Evolutionary conservation across 53 echinoderm and acorn worm species (phyloP).

Genomic region (Arbacia lixula): DNA sequence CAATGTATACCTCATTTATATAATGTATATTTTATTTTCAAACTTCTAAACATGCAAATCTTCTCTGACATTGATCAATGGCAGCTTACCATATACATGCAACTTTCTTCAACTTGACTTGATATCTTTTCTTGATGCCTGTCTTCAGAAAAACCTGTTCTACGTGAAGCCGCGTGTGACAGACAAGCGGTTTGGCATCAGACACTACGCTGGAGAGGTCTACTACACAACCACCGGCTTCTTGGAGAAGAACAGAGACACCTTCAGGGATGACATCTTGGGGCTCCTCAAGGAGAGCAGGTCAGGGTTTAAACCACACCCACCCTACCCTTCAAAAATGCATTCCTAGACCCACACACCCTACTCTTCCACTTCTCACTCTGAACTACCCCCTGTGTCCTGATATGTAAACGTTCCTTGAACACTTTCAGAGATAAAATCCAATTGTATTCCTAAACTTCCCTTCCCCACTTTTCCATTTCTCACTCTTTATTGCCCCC

Average conservation of each 20-base stretch:
- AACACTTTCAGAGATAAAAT: too few species aligned
- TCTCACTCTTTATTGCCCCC: not conserved
- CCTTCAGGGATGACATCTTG: slow-evolving; percentile 93
- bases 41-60: not conserved
- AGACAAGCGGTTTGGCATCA: slow-evolving; percentile 86
- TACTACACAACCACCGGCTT: slow-evolving; percentile 90
- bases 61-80: not conserved
- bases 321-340: too few species aligned
- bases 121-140: not conserved
- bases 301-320: too few species aligned
- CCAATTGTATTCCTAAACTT: too few species aligned
- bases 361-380: too few species aligned
- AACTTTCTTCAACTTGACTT: not conserved
- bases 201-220: slow-evolving; percentile 96
- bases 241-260: slow-evolving; percentile 98
- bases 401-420: too few species aligned
- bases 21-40: not conserved
- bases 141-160: slow-evolving; percentile 84
- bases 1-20: too few species aligned
- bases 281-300: slow-evolving; percentile 92
- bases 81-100: not conserved
- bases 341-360: too few species aligned
- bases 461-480: not conserved
- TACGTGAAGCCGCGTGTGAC: slow-evolving; percentile 93
- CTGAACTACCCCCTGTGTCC: too few species aligned